Evolutionary conservation across 1,140 invertebrate species (phyloP), one percentile per base, ranked within the genome.

Genomic region (Drosophila murphyi): DNA sequence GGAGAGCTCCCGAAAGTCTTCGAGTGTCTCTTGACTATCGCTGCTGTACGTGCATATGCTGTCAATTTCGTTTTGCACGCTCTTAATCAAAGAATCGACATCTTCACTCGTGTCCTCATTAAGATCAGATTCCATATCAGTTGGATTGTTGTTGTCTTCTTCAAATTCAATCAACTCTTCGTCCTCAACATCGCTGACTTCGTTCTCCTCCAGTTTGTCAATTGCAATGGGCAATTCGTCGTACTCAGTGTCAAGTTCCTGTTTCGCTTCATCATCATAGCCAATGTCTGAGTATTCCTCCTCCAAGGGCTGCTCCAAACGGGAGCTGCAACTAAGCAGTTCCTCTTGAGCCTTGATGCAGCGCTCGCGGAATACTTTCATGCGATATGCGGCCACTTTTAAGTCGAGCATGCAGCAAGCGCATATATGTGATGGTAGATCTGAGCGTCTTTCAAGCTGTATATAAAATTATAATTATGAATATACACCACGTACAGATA

Each of bases 391-490:
- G 0, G 85, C 85, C 28, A 64, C 67, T 32, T 78, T 80, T 0
- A 89, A 31, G 41, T 88, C 80, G 6, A 78, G 55, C 5, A 83
- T n/a, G 4, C 82, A 87, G 51, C 83, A 82, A 8, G 48, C 82
- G 5, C 82, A 87, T 34, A 88, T 88, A n/a, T 56, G 78, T 2
- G 50, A 68, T 6, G 82, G 82, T 29, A 88, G 34, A 3, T 64
- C 43, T 0, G 72, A 41, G 34, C 76, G 35, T 12, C 62, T 70
- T 10, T 37, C 3, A 0, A 89, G 63, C 81, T 85, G 32, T 0
- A 55, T 31, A 28, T 8, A 6, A 10, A 54, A n/a, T 35, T 10
- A 4, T 60, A 8, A 41, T 20, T 20, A 20, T 20, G 20, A 2
- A 20, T 20, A 20, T 20, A 2, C 20, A 20, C 20, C 20, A 20